Evolutionary conservation across 1,140 invertebrate genomes (phyloP).

Genomic region (Plutomurus gul): DNA sequence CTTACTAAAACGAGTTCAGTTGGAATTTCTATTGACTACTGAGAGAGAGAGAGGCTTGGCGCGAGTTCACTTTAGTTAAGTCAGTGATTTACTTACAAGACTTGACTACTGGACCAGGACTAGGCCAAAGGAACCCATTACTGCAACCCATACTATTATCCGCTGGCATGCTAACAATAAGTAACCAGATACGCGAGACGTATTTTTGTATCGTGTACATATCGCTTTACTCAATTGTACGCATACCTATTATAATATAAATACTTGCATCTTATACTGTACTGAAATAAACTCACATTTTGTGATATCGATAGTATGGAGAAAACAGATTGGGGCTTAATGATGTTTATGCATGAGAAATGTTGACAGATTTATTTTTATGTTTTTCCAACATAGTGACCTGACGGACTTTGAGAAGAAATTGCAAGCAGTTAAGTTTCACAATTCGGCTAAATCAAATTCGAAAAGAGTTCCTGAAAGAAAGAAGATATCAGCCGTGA

Average conservation of each 20-base stretch:
- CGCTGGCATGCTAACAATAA: too few relatives aligned
- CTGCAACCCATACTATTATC: neutral
- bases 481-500: neutral
- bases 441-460: neutral
- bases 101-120: neutral
- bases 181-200: too few relatives aligned
- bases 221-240: too few relatives aligned
- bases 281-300: too few relatives aligned
- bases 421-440: neutral
- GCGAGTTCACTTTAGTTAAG: slow-evolving; percentile 3
- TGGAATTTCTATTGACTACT: neutral
- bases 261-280: too few relatives aligned
- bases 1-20: neutral
- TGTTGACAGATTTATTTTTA: neutral
- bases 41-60: neutral
- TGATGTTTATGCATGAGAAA: neutral
- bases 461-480: neutral
- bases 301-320: too few relatives aligned
- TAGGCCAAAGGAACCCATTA: neutral
- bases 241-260: too few relatives aligned
- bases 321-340: neutral
- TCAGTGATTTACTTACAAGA: neutral
- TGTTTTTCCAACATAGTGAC: neutral
- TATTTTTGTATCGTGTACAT: too few relatives aligned
- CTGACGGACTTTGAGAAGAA: neutral